phyloP scores from a whole-genome alignment of 1,140 invertebrate genomes.

The Cydia amplana region DNA sequence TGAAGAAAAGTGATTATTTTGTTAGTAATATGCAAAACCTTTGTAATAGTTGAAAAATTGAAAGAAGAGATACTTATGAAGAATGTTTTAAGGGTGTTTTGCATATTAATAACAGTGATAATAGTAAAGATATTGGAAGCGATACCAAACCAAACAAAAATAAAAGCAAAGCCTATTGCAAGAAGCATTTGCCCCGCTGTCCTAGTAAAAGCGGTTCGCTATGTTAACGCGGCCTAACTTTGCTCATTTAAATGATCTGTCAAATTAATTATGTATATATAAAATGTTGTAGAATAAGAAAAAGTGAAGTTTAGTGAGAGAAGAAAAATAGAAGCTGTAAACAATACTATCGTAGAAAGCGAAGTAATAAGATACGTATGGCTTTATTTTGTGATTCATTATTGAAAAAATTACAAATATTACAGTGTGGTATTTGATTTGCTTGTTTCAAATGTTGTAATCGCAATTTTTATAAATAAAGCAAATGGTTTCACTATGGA shows the following conservation, averaged over 20 bases:
- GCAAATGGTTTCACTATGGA: not conserved
- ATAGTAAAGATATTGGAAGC: conserved; percentile 1
- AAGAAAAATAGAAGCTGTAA: not conserved
- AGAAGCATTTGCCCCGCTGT: not conserved
- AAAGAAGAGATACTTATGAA: not conserved
- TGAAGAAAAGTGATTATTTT: conserved; percentile 1
- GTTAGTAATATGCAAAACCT: conserved; percentile 22
- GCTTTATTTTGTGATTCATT: not conserved
- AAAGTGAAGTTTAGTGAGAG: not conserved
- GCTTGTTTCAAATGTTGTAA: not conserved
- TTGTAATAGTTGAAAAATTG: not conserved
- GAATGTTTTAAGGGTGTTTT: not conserved
- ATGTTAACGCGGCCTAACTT: not conserved
- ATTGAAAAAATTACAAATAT: not conserved
- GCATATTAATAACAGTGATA: conserved; percentile 25
- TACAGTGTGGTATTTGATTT: not conserved
- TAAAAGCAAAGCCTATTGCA: conserved; percentile 5
- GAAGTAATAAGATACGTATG: not conserved
- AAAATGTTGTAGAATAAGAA: conserved; percentile 3
- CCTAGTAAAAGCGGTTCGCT: not conserved
- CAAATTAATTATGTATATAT: too few species aligned
- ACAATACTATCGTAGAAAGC: not conserved
- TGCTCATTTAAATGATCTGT: not conserved
- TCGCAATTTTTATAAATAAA: not conserved
- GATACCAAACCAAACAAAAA: not conserved